A percentile compares a stretch with the other conserved stretches of the same genome.
phyloP scores from a whole-genome alignment of 2,113 vertebrate species.

The Pseudorectes ferrugineus region DNA sequence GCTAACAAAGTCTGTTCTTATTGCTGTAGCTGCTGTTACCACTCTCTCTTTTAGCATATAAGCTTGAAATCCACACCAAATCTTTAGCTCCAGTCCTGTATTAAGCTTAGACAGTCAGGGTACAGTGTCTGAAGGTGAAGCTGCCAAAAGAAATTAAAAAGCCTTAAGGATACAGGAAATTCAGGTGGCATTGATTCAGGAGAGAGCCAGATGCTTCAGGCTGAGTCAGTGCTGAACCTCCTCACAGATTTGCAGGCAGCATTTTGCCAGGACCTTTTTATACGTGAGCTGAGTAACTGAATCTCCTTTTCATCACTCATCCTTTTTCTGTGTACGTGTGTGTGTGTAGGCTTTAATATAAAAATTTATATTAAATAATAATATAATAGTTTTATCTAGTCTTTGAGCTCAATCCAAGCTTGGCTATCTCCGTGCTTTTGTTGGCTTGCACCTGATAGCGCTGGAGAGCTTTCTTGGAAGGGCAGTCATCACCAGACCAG shows the following conservation, averaged over 20 bases:
- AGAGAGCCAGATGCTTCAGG: not conserved
- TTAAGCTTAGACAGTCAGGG: not conserved
- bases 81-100: not conserved
- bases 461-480: not conserved
- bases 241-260: not conserved
- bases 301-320: not conserved
- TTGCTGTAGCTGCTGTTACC: not conserved
- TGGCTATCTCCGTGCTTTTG: not conserved
- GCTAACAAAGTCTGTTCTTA: not conserved
- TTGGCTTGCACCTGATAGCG: not conserved
- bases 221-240: not conserved
- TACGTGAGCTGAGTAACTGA: not conserved
- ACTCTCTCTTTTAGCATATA: not conserved
- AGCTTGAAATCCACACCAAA: not conserved
- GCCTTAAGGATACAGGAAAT: not conserved
- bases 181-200: not conserved
- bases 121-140: not conserved
- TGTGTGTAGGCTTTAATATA: not conserved
- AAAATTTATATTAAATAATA: not conserved
- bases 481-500: not conserved
- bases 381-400: not conserved
- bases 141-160: not conserved
- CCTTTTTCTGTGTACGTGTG: fast-evolving
- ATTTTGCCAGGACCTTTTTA: not conserved
- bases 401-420: not conserved